Conservation (phyloP, 2,797 vertebrate species). For the Lacerta agilis region DNA sequence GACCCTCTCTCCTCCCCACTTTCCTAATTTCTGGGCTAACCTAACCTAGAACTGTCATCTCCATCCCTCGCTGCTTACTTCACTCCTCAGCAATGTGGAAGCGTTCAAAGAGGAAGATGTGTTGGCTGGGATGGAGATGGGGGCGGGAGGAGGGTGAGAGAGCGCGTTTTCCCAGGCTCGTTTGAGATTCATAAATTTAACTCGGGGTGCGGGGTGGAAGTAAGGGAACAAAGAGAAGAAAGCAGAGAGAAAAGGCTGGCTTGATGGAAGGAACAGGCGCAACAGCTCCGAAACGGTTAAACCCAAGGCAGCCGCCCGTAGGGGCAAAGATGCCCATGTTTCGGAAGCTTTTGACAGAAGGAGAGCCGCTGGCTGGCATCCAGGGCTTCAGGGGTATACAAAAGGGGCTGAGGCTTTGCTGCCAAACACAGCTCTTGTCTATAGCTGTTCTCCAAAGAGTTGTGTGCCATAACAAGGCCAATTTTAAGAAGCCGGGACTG, state of each 20-base stretch:
- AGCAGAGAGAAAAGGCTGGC: neutral
- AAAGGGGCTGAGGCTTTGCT: neutral
- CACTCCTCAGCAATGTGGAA: conserved; percentile 21
- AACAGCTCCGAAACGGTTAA: neutral
- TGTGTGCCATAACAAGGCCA: neutral
- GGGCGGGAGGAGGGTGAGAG: neutral
- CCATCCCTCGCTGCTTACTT: conserved; percentile 10
- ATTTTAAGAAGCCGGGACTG: neutral
- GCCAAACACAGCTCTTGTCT: neutral
- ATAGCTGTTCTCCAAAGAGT: neutral
- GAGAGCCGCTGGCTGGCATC: neutral
- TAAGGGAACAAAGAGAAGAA: neutral
- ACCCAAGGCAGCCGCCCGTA: neutral
- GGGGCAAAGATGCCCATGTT: conserved; percentile 22
- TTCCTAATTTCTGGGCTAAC: conserved; percentile 14
- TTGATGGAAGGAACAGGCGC: neutral
- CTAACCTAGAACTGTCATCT: conserved; percentile 31
- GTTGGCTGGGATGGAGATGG: neutral
- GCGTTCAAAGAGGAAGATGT: conserved; percentile 21
- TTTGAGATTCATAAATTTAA: conserved; percentile 30
- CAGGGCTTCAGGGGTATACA: neutral
- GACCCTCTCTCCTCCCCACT: neutral
- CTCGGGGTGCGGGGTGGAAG: conserved; percentile 6
- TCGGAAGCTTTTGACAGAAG: conserved; percentile 25
- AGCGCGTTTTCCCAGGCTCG: conserved; percentile 25